Base-by-base conservation (phyloP, 1,140 invertebrate genomes). In the Drosophila funebris region DNA sequence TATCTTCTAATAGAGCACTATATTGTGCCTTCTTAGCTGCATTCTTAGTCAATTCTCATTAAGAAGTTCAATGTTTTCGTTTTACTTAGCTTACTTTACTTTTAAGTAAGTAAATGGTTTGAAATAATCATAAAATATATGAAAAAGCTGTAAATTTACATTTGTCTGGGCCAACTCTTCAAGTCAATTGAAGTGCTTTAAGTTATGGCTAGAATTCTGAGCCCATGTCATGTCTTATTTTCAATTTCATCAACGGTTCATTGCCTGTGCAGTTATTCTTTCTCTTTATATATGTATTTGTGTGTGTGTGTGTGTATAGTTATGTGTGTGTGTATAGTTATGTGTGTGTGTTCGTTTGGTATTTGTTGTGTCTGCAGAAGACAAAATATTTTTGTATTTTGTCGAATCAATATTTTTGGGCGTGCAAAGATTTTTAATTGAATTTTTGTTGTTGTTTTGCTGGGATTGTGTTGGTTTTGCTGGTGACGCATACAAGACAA, bases 391-490 rank as follows among this genome's bases (percentile, higher is more conserved):
- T 67, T 66, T 73, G 68, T 72, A n/a, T 73, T 62, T 44, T 63
- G 63, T 69, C 43, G 62, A 69, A 68, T 61, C 80, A 83, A 85
- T 80, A 83, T 85, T 73, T 84, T 76, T 73, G 63, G 62, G 74
- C 83, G 83, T 85, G 82, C 71, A 87, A 72, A 71, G 82, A 75
- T 73, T 85, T 82, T 87, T 87, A 85, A 85, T 87, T 88, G 82
- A 85, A 78, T 85, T 85, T 50, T 66, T 29, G 27, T 29, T 24
- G 9, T 70, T 71, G 14, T 62, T 61, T 74, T 24, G n/a, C 16
- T 54, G 64, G 37, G n/a, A n/a, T n/a, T n/a, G n/a, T 39, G 58
- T 75, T 46, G 13, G 44, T 41, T n/a, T n/a, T 31, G 61, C 39
- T 62, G 43, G 41, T 69, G 58, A 74, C 72, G 64, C 74, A 73